Evolutionary conservation across 2,797 vertebrate genomes (phyloP).

Genomic region (Gymnopithys bicolor): DNA sequence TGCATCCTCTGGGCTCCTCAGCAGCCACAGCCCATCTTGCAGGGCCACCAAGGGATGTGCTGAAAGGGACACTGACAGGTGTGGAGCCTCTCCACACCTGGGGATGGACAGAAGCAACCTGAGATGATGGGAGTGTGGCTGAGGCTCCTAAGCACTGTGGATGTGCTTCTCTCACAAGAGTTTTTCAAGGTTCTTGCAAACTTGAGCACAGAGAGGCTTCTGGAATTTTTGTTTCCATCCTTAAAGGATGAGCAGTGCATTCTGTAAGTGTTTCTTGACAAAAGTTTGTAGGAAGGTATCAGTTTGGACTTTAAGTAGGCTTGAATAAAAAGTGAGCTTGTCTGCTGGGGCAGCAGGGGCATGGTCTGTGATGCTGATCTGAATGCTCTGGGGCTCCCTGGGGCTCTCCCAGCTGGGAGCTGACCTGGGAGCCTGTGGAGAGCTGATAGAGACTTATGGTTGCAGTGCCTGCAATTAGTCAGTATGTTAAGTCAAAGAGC

Average conservation of each 20-base stretch:
- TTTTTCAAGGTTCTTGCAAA: not conserved
- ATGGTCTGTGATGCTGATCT: rapidly evolving
- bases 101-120: not conserved
- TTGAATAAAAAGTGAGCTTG: not conserved
- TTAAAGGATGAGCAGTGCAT: rapidly evolving
- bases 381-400: not conserved
- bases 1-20: not conserved
- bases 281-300: not conserved
- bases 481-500: not conserved
- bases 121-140: rapidly evolving
- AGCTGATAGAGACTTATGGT: too few species aligned
- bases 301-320: not conserved
- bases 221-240: not conserved
- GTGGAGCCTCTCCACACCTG: not conserved
- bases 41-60: not conserved
- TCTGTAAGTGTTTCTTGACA: not conserved
- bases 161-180: not conserved
- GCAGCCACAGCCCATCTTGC: not conserved
- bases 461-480: rapidly evolving
- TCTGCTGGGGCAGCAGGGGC: not conserved
- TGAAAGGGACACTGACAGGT: not conserved
- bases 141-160: rapidly evolving
- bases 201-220: too few species aligned
- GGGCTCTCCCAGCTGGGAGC: not conserved
- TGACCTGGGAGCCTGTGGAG: not conserved